Evolutionary conservation across 2,888 invertebrate genomes (phyloP), one percentile per base, ranked within the genome.

Genomic region (Neria commutata): DNA sequence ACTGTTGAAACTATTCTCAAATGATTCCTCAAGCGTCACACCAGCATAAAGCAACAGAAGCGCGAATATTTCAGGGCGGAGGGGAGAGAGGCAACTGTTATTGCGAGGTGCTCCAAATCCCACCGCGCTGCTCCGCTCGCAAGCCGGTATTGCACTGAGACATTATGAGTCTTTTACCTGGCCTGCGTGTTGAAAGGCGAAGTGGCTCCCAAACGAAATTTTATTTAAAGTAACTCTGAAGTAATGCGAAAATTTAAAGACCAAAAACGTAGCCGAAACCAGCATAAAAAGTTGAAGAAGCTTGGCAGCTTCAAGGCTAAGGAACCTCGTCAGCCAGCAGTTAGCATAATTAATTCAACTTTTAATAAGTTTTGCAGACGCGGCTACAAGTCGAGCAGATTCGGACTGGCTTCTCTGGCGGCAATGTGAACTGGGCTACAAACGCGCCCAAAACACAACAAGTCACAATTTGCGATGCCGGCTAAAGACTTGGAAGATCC

Each of bases 391-490:
- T n/a, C n/a, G n/a, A n/a, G n/a, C n/a, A n/a, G n/a, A n/a, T n/a
- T 21, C 4, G 46, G 46, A 17, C 46, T 8, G n/a, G n/a, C n/a
- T n/a, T n/a, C n/a, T n/a, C n/a, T n/a, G n/a, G n/a, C n/a, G n/a
- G n/a, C n/a, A n/a, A n/a, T n/a, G n/a, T n/a, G n/a, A n/a, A 10
- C 37, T 14, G 17, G 47, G 47, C 47, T 10, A 24, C 21, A 47
- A 23, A 23, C 5, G 4, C 29, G 14, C 2, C 4, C 10, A 33
- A 6, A 33, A 23, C 26, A 40, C 21, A 51, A 19, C 47, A 54
- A 58, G 40, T 23, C 40, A 37, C 48, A 54, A 48, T 53, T 53
- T 52, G 49, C 19, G 49, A 54, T 45, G 50, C 45, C 45, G 54
- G 46, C 19, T 56, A 29, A 29, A 21, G 17, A 56, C n/a, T 46